Conservation (phyloP, 2,888 invertebrate species). For the Pardosa pseudoannulata region DNA sequence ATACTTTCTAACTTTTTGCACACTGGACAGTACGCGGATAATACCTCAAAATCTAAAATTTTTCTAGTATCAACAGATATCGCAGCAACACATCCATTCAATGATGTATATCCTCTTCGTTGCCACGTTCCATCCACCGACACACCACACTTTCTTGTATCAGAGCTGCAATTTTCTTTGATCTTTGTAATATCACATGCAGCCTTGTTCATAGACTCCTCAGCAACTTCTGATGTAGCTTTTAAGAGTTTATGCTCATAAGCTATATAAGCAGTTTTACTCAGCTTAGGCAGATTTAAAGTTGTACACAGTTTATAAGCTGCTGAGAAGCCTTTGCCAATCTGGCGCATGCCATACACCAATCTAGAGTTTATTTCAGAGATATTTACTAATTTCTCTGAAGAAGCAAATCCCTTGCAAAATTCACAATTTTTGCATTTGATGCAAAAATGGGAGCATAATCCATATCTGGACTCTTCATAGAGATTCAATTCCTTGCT, state of each 20-base stretch:
- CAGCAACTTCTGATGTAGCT: constrained; percentile 8
- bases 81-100: constrained; percentile 28
- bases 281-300: constrained; percentile 13
- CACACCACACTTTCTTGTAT: constrained; percentile 30
- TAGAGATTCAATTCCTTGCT: not conserved
- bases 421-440: constrained; percentile 4
- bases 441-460: constrained; percentile 4
- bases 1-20: not conserved
- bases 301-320: constrained; percentile 14
- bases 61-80: constrained; percentile 25
- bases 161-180: not conserved
- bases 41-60: constrained; percentile 24
- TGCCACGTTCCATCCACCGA: constrained; percentile 40
- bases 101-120: constrained; percentile 23
- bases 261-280: not conserved
- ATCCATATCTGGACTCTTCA: constrained; percentile 35
- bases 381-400: not conserved
- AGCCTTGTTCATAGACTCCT: constrained; percentile 8
- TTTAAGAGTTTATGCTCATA: constrained; percentile 9
- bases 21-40: constrained; percentile 21
- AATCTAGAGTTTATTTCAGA: constrained; percentile 6
- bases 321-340: constrained; percentile 17
- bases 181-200: not conserved
- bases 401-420: not conserved
- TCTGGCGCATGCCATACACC: not conserved